These are phyloP conservation scores for Phyto melanocephala DNA, from an alignment of 2,888 invertebrate genomes.

Conservation along the genomic window DNA sequence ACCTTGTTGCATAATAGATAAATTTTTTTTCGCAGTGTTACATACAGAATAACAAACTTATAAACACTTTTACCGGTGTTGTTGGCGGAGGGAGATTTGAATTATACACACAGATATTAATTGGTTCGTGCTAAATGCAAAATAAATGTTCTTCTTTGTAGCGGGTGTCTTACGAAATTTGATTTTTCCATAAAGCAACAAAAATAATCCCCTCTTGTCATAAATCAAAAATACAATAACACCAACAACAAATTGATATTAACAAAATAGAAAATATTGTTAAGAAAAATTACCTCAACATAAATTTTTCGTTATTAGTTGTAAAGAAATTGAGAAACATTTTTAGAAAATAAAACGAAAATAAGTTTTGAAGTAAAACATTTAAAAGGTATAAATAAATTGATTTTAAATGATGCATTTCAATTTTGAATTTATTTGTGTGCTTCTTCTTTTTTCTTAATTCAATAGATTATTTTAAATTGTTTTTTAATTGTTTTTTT, in stretches of 20 bases:
- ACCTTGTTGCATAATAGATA: too few relatives aligned
- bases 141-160: constrained; percentile 32
- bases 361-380: background rate
- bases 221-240: constrained; percentile 39
- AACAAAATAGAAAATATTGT: constrained; percentile 35
- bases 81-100: too few relatives aligned
- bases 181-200: constrained; percentile 13
- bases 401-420: background rate
- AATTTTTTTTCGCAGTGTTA: too few relatives aligned
- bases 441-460: background rate
- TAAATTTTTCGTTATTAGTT: background rate
- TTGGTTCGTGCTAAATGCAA: constrained; percentile 59
- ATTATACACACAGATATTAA: constrained; percentile 29
- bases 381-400: too few relatives aligned
- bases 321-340: background rate
- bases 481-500: too few relatives aligned
- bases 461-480: too few relatives aligned
- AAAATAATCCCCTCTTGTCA: constrained; percentile 24
- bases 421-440: background rate
- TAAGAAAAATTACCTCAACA: constrained; percentile 15
- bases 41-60: too few relatives aligned
- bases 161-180: constrained; percentile 40
- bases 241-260: background rate
- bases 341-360: background rate
- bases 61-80: too few relatives aligned